Evolutionary conservation across 2,113 vertebrate genomes (phyloP), one percentile per base, ranked within the genome.

Genomic region (Sminthopsis crassicaudata): DNA sequence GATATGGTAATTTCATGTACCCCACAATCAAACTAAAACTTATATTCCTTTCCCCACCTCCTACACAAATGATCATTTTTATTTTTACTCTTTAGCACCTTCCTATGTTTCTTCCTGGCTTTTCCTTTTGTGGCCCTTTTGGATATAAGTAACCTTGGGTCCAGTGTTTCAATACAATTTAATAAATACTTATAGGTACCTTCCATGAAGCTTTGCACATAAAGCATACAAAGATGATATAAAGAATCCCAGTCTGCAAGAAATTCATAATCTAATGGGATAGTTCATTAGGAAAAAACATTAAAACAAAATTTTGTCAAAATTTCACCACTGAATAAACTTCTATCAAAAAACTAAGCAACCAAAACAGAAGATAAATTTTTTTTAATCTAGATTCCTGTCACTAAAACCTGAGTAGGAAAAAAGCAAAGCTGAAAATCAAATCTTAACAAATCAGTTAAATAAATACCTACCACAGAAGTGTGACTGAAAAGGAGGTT

Each of bases 401-500:
- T 92, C 94, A 26, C 30, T 96, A 95, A 30, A 94, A 51, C 46
- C 92, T 12, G 55, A 96, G 76, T 67, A 91, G 94, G 92, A 92
- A 95, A 92, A 22, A 88, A 90, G 88, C 89, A 94, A 95, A 88
- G 7, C 7, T 60, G 23, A 92, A 67, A 95, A 96, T 90, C 53
- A 97, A 96, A 50, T n/a, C 46, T 95, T 93, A 97, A 67, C 51
- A 95, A 96, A 93, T 27, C n/a, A 91, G 46, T 27, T 91, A 23
- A 92, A 46, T 89, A 97, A 94, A 60, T 96, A 98, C 99, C 94
- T 98, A 99, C 99, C 99, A 97, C 99, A 99, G 96, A 99, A 99
- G 95, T 99, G 98, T 9, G 98, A 98, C 97, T 99, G 99, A 98
- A 99, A 99, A 24, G 99, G 99, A 96, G 99, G 99, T 0, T 98